Conservation (phyloP, 2,113 vertebrate species). For the Upupa epops region DNA sequence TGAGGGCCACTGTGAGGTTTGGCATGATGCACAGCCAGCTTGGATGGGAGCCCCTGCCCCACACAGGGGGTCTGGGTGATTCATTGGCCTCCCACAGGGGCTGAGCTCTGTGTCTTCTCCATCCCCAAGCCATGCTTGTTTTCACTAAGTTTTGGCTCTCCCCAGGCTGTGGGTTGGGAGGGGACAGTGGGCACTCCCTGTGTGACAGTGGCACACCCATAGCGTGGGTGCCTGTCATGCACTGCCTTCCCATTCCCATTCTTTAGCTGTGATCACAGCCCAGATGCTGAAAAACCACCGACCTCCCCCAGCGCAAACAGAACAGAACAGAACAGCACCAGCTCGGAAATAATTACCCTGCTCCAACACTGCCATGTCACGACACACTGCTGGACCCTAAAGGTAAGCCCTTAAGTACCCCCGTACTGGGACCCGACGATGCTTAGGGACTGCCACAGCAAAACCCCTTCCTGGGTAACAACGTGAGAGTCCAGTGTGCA, state of each 20-base stretch:
- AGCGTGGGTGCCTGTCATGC: fast-evolving
- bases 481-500: background rate
- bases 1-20: no score
- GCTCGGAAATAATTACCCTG: background rate
- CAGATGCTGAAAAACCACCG: background rate
- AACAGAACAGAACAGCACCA: background rate
- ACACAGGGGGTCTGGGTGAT: fast-evolving
- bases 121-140: background rate
- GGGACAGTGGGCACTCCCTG: background rate
- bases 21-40: background rate
- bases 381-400: background rate
- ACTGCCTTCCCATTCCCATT: background rate
- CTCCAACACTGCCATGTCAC: background rate
- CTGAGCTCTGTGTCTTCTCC: background rate
- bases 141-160: background rate
- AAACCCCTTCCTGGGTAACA: background rate
- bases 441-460: background rate
- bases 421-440: background rate
- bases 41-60: background rate
- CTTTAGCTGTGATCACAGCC: background rate
- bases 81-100: fast-evolving
- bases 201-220: fast-evolving
- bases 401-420: background rate
- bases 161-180: background rate
- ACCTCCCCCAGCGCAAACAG: background rate